Conservation (phyloP, 1,140 invertebrate genomes). For the Musca domestica region DNA sequence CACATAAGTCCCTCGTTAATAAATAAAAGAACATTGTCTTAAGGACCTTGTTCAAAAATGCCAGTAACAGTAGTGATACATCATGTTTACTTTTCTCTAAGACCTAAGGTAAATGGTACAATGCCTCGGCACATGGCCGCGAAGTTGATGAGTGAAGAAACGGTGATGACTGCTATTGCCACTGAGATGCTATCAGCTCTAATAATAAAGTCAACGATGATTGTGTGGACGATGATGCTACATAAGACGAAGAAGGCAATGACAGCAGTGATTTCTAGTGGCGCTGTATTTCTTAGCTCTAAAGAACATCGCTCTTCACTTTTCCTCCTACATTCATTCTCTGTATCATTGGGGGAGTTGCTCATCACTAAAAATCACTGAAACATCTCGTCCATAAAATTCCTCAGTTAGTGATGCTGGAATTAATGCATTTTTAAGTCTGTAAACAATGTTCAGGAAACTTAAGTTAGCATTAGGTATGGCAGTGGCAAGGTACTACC, state of each 20-base stretch:
- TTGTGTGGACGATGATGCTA: background rate
- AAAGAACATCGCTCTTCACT: too few species aligned
- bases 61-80: conserved; percentile 15
- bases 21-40: background rate
- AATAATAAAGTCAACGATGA: background rate
- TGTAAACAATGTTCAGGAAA: conserved; percentile 7
- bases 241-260: background rate
- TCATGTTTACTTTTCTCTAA: conserved; percentile 4
- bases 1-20: background rate
- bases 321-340: background rate
- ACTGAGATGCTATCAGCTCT: background rate
- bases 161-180: too few species aligned
- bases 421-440: conserved; percentile 25
- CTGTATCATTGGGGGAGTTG: too few species aligned
- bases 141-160: background rate
- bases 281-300: background rate
- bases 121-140: background rate
- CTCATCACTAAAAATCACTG: conserved; percentile 8
- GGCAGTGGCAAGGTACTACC: background rate
- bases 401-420: conserved; percentile 10
- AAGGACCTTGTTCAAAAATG: conserved; percentile 19
- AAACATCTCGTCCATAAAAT: conserved; percentile 2
- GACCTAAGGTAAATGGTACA: background rate
- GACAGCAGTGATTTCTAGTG: background rate
- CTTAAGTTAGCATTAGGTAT: too few species aligned